Conservation (phyloP, 2,888 invertebrate species). For the Drosophila subsilvestris region DNA sequence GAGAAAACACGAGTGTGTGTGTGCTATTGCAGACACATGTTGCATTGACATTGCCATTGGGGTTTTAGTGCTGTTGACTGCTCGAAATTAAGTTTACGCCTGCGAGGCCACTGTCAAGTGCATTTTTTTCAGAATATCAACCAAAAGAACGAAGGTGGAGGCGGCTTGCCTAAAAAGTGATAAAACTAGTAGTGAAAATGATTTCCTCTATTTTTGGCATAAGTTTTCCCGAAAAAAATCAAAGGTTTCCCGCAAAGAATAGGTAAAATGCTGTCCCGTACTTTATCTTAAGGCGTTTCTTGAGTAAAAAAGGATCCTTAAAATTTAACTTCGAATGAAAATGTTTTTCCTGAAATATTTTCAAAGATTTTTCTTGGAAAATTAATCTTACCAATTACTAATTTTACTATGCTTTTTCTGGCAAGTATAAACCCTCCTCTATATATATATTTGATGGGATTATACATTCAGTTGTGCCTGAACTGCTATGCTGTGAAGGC, state of each 20-base stretch:
- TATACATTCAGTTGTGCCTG: no score
- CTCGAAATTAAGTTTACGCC: conserved; percentile 55
- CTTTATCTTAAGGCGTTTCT: background rate
- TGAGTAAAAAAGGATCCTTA: background rate
- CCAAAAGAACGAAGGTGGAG: no score
- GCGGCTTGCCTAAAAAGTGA: no score
- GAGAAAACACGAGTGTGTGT: background rate
- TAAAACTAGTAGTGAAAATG: no score
- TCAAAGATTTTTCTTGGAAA: background rate
- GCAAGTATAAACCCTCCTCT: background rate
- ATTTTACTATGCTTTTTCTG: background rate
- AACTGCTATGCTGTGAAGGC: no score
- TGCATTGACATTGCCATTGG: conserved; percentile 39
- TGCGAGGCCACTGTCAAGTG: conserved; percentile 15
- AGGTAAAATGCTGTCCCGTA: no score
- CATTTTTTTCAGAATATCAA: no score
- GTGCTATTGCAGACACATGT: conserved; percentile 19
- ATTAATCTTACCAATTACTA: background rate
- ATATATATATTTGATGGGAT: no score
- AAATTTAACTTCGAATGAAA: no score
- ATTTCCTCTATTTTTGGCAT: no score
- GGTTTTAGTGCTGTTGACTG: background rate
- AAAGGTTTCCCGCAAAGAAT: no score
- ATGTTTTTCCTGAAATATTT: background rate
- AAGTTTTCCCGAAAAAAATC: no score